Percentiles rank a stretch among this genome's conserved stretches.
Evolutionary conservation across 1,140 invertebrate species (phyloP).

Genomic region (Paracyclopina nana): DNA sequence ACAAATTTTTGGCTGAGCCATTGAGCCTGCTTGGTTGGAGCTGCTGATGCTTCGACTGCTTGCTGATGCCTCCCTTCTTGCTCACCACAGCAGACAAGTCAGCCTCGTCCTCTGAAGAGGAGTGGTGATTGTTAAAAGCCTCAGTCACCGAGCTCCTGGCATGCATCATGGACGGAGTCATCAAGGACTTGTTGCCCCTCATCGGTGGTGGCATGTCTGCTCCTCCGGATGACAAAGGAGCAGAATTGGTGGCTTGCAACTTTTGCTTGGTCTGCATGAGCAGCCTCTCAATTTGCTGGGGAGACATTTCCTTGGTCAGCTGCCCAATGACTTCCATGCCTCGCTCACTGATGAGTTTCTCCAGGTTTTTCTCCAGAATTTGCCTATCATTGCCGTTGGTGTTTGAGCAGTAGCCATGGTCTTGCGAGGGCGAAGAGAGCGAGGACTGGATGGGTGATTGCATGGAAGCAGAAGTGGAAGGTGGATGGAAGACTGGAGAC

Average conservation of each 20-base stretch:
- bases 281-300: constrained; percentile 27
- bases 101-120: constrained; percentile 16
- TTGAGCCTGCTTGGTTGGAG: too few species aligned
- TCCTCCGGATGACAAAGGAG: too few species aligned
- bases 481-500: too few species aligned
- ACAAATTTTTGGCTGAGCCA: constrained; percentile 19
- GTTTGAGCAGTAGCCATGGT: too few species aligned
- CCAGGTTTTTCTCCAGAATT: constrained; percentile 37
- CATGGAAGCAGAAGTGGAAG: too few species aligned
- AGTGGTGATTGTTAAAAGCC: too few species aligned
- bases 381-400: constrained; percentile 30
- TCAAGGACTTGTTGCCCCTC: too few species aligned
- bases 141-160: too few species aligned
- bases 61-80: constrained; percentile 34
- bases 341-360: constrained; percentile 29
- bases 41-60: constrained; percentile 18
- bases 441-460: too few species aligned
- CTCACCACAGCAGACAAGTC: constrained; percentile 34
- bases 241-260: constrained; percentile 16
- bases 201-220: too few species aligned
- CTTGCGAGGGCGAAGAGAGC: constrained; percentile 16
- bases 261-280: constrained; percentile 25
- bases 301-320: constrained; percentile 17
- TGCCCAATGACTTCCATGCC: constrained; percentile 25
- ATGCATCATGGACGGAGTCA: too few species aligned